Percentiles rank a stretch among this genome's conserved stretches.
phyloP scores from a whole-genome alignment of 1,140 invertebrate genomes.

The Camponotus pennsylvanicus region DNA sequence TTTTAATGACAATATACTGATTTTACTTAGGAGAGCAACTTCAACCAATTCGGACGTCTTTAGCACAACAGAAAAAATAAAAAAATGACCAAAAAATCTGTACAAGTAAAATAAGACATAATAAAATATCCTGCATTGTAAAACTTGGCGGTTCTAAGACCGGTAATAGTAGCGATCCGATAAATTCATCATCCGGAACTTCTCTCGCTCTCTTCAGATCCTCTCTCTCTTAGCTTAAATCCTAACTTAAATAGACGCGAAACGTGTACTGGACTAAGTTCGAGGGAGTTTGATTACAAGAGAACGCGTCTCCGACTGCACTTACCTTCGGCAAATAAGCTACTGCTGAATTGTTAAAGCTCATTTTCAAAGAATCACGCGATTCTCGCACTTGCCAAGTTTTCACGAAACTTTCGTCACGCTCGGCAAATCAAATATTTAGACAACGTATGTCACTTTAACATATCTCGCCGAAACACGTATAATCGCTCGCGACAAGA shows the following conservation, averaged over 20 bases:
- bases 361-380: slow-evolving; percentile 62
- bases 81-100: too few species aligned
- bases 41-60: background rate
- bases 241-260: slow-evolving; percentile 60
- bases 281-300: slow-evolving; percentile 60
- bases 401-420: slow-evolving; percentile 51
- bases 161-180: slow-evolving; percentile 26
- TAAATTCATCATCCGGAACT: slow-evolving; percentile 58
- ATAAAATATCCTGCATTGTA: background rate
- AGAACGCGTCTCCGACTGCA: slow-evolving; percentile 58
- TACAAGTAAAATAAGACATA: background rate
- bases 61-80: too few species aligned
- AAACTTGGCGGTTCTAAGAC: slow-evolving; percentile 20
- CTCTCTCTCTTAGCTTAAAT: slow-evolving; percentile 43
- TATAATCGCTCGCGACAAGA: slow-evolving; percentile 14
- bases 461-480: background rate
- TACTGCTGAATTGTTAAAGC: slow-evolving; percentile 63
- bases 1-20: too few species aligned
- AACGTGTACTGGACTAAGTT: slow-evolving; percentile 55
- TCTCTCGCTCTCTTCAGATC: background rate
- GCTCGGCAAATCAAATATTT: slow-evolving; percentile 47
- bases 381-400: slow-evolving; percentile 35
- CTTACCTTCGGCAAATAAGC: slow-evolving; percentile 59
- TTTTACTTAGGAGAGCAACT: too few species aligned
- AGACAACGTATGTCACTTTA: slow-evolving; percentile 28